phyloP scores from a whole-genome alignment of 2,113 vertebrate genomes.

The Phylloscopus whistleri region DNA sequence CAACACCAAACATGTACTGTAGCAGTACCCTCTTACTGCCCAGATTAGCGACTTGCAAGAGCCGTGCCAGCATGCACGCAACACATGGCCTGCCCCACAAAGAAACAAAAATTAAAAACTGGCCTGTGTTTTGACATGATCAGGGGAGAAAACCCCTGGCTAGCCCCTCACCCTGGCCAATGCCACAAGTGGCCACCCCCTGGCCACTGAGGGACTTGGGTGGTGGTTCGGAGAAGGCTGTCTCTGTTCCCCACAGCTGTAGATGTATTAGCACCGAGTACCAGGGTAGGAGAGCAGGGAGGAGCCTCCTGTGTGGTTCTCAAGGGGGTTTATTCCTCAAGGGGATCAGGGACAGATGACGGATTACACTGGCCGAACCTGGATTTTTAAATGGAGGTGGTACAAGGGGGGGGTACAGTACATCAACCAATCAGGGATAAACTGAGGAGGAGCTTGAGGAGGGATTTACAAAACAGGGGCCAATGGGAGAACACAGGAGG shows the following conservation, averaged over 20 bases:
- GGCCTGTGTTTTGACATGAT: background rate
- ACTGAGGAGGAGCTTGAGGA: background rate
- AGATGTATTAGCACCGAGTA: too few relatives aligned
- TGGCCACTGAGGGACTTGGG: too few relatives aligned
- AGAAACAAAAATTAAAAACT: background rate
- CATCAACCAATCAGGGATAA: background rate
- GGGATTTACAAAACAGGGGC: background rate
- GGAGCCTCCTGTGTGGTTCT: too few relatives aligned
- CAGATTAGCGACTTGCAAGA: background rate
- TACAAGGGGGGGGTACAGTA: background rate
- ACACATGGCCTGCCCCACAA: accelerated
- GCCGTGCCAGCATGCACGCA: accelerated
- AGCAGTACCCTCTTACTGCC: background rate
- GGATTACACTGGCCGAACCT: too few relatives aligned
- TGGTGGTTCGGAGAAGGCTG: too few relatives aligned
- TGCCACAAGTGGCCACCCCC: too few relatives aligned
- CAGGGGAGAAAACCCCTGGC: too few relatives aligned
- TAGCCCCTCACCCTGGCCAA: too few relatives aligned
- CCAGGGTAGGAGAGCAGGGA: too few relatives aligned
- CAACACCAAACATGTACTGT: background rate
- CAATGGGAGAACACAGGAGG: background rate
- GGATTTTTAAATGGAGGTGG: background rate
- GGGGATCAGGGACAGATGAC: too few relatives aligned
- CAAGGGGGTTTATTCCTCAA: too few relatives aligned
- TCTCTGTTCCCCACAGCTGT: too few relatives aligned